phyloP scores from a whole-genome alignment of 2,113 vertebrate species.

The Epinephelus cyanopodus region DNA sequence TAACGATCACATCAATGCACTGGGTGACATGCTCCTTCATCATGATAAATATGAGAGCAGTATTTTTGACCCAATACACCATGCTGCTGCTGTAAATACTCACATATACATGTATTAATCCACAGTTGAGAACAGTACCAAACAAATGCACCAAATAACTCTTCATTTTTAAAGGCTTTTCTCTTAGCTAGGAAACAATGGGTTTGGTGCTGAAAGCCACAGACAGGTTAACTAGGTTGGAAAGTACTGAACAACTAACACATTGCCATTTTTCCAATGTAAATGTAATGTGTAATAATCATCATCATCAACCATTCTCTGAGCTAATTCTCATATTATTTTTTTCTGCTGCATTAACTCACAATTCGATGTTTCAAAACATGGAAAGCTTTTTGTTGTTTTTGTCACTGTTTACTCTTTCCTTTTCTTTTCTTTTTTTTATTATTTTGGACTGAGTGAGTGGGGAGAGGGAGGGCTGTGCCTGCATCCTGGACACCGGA shows the following conservation, averaged over 20 bases:
- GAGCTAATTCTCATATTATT: slow-evolving; percentile 3
- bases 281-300: no score
- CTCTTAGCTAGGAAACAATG: background rate
- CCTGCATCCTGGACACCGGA: slow-evolving; percentile 58
- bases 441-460: slow-evolving; percentile 55
- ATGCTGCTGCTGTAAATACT: background rate
- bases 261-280: background rate
- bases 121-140: background rate
- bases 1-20: background rate
- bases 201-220: background rate
- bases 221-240: background rate
- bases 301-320: background rate
- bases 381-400: slow-evolving; percentile 44
- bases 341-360: background rate
- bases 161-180: background rate
- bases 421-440: background rate
- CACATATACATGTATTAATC: background rate
- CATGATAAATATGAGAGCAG: background rate
- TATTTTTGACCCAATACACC: background rate
- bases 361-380: slow-evolving; percentile 30
- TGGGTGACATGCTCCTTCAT: background rate
- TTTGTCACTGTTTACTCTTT: slow-evolving; percentile 7
- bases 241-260: background rate
- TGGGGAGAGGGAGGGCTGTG: slow-evolving; percentile 58
- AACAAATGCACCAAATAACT: background rate